A percentile compares a stretch with the other conserved stretches of the same genome.
These are phyloP conservation scores for Cancer borealis DNA, from an alignment of 2,888 invertebrate species.

Conservation along the genomic window DNA sequence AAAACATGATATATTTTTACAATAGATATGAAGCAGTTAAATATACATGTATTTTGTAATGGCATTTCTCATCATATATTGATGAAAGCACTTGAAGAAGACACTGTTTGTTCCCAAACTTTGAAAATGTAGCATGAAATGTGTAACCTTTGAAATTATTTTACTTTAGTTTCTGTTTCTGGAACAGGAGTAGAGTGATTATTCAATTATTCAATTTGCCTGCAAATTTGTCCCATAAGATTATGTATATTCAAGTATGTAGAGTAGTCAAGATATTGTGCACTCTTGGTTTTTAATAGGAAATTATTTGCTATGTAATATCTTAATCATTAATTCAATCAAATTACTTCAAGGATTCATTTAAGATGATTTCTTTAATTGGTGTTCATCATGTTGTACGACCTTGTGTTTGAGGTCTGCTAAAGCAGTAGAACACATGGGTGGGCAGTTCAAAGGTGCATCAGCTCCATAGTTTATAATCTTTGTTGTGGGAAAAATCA, in stretches of 20 bases:
- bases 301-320: background rate
- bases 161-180: background rate
- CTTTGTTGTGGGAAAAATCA: background rate
- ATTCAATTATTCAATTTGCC: background rate
- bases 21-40: background rate
- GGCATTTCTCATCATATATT: background rate
- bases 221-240: background rate
- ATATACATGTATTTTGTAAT: background rate
- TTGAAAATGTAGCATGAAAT: background rate
- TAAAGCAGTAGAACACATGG: background rate
- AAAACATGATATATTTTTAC: background rate
- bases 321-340: background rate
- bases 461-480: background rate
- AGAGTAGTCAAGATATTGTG: background rate
- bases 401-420: background rate
- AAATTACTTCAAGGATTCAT: background rate
- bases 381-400: background rate
- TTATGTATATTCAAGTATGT: background rate
- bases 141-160: background rate
- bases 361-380: background rate
- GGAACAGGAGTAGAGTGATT: background rate
- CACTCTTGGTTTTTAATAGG: background rate
- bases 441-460: background rate
- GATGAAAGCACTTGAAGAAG: background rate
- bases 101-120: background rate